Base-by-base conservation (phyloP, 2,888 invertebrate species). In the Nebria brevicollis region DNA sequence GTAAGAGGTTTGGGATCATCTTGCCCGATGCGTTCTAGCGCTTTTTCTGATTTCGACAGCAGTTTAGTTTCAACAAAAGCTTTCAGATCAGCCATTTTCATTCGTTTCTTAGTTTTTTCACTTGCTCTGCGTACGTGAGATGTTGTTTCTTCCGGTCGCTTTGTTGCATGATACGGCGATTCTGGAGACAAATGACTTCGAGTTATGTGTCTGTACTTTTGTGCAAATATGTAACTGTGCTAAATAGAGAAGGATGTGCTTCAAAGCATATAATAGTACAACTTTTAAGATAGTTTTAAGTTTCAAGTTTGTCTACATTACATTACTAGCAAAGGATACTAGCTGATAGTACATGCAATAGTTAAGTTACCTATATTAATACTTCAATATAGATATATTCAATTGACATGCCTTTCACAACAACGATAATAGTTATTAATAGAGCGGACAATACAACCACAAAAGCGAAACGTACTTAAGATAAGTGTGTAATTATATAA, bases 11-110 rank as follows among this genome's bases (percentile, higher is more conserved):
- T 93, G 77, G 93, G 91, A 85, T 95, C 95, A 41, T 96, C 95
- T 75, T 95, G 94, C 82, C 95, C 96, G 87, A 96, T 95, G 90
- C 95, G 96, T 89, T 97, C 97, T 85, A 97, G 90, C 82, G 96
- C 95, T 89, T 96, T 96, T 86, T 97, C 97, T 0, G 97, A 97
- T 89, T 97, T 97, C 0, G 97, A 97, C 81, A 97, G 91, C 85
- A 97, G 90, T 89, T 97, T 97, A 0, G 96, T 96, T 88, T 97
- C 98, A 15, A 97, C 97, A 86, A 98, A 97, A 1, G 97, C 95
- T 88, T 95, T 94, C 65, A 98, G 89, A 87, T 97, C 98, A 0
- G 96, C 94, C 93, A 98, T 97, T 90, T 97, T 96, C 92, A 96
- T 96, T 87, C 95, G 93, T 77, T 94, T 94, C 88, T 96, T 96